Evolutionary conservation across 2,113 vertebrate species (phyloP).

Genomic region (Anseranas semipalmata): DNA sequence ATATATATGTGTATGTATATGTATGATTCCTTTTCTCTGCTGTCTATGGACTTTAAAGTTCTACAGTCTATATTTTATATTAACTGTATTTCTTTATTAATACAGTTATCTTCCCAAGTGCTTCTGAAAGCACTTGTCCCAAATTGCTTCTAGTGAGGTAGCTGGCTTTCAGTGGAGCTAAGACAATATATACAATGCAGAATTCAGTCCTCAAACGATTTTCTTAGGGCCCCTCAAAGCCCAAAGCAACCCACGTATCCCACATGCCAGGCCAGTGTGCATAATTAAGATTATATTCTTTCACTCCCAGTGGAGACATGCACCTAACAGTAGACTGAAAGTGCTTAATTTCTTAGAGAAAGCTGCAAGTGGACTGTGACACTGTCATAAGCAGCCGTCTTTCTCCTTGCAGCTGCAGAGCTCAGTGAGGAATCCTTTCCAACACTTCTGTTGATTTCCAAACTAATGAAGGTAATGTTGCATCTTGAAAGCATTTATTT

Average conservation of each 20-base stretch:
- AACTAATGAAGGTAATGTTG: slow-evolving; percentile 91
- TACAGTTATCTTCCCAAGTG: background rate
- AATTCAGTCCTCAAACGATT: background rate
- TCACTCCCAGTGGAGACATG: background rate
- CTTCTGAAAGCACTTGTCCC: background rate
- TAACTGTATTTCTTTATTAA: background rate
- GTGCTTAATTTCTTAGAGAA: background rate
- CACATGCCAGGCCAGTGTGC: background rate
- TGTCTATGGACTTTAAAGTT: background rate
- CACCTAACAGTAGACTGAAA: background rate
- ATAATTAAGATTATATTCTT: background rate
- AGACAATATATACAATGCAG: background rate
- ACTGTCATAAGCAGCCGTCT: background rate
- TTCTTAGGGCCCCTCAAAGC: background rate
- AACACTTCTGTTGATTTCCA: slow-evolving; percentile 90
- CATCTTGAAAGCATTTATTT: background rate
- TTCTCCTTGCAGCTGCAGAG: slow-evolving; percentile 84
- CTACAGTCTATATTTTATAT: background rate
- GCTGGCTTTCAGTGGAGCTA: background rate
- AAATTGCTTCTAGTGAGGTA: background rate
- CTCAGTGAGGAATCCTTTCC: slow-evolving; percentile 92
- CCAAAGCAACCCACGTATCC: accelerated
- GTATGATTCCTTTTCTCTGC: background rate
- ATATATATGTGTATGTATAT: background rate
- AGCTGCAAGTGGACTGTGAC: background rate